Evolutionary conservation across 2,797 vertebrate genomes (phyloP), one percentile per base, ranked within the genome.

Genomic region (Typhlichthys eigenmanni): DNA sequence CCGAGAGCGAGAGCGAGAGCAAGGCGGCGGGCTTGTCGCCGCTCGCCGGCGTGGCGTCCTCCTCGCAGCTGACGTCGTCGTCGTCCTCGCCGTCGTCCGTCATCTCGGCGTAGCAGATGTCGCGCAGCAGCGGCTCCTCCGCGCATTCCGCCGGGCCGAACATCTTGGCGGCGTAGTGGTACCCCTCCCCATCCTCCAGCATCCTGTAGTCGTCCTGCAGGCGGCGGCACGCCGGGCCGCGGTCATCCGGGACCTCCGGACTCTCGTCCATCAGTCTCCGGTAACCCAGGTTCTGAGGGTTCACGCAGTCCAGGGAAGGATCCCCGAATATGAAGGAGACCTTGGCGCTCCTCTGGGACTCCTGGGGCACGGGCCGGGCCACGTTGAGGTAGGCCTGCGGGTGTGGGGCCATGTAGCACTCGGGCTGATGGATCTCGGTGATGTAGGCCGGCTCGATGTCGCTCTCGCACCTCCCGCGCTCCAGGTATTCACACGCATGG

Each of bases 321-420:
- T 98, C 96, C 82, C 96, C 96, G 85, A 99, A 99, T 89, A 98
- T 98, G 86, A 99, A 98, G 72, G 97, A 99, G 83, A 98, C 97
- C 87, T 98, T 98, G 80, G 98, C 97, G 84, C 91, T 95, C 75
- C 95, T 90, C 5, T 95, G 92, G 60, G 95, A 93, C 69, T 95
- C 95, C 80, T 96, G 95, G 82, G 93, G 83, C 92, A 94, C 95
- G 78, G 92, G 90, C 76, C 94, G 93, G 58, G 95, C 93, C 81
- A 95, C 78, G 12, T 91, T 93, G 83, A 95, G 78, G 75, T 93
- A 91, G 47, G 94, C 92, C 80, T 94, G 92, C 60, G 94, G 84
- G 64, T 86, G 92, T 38, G 93, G 84, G 51, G 93, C 82, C 75
- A 94, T 92, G 62, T 91, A 94, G 79, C 93, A 87, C 67, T 95